phyloP scores from a whole-genome alignment of 1,140 invertebrate genomes.

The Acromyrmex echinatior region DNA sequence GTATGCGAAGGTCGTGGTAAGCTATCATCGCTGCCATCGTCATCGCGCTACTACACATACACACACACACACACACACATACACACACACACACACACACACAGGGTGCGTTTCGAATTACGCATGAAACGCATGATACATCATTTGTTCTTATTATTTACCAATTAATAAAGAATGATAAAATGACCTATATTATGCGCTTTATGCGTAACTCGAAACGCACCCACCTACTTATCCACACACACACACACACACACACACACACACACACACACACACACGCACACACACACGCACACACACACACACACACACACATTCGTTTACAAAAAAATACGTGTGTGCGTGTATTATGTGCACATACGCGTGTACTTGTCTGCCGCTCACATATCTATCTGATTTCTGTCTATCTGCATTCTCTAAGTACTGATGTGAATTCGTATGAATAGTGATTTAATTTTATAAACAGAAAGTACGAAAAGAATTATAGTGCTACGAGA shows the following conservation, averaged over 20 bases:
- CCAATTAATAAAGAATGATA: no score
- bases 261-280: neutral
- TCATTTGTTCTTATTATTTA: no score
- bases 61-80: neutral
- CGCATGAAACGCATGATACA: no score
- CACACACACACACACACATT: neutral
- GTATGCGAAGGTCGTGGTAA: conserved; percentile 27
- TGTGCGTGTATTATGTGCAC: neutral
- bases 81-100: no score
- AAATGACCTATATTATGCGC: no score
- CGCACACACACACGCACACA: neutral
- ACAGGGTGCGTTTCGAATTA: neutral
- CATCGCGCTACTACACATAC: neutral
- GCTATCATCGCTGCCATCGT: conserved; percentile 10
- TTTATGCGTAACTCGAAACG: no score
- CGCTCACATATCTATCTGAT: no score
- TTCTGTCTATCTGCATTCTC: neutral
- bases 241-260: neutral
- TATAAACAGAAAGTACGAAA: neutral
- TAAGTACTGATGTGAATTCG: conserved; percentile 8
- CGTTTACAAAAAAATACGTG: neutral
- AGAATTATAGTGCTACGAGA: conserved; percentile 2
- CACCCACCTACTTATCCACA: no score
- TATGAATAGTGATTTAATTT: neutral
- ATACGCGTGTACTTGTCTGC: neutral